phyloP scores from a whole-genome alignment of 2,888 invertebrate species.

The Mythimna vitellina region DNA sequence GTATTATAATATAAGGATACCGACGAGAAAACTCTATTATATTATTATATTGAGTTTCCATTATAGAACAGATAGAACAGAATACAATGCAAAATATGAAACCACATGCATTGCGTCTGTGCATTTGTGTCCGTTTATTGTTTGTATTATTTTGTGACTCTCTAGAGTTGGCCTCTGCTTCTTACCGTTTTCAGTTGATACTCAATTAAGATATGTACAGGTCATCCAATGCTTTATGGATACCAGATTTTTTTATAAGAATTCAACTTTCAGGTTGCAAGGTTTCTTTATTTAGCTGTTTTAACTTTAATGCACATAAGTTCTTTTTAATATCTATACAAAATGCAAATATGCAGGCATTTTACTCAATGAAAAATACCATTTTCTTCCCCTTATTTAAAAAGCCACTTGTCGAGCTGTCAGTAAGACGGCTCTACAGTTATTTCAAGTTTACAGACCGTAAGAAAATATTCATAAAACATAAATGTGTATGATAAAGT shows the following conservation, averaged over 20 bases:
- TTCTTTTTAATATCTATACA: neutral
- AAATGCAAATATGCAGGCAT: conserved; percentile 2
- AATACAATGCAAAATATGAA: conserved; percentile 33
- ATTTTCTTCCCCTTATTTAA: conserved; percentile 4
- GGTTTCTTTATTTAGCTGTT: too few relatives aligned
- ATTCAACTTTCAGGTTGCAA: too few relatives aligned
- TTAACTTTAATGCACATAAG: neutral
- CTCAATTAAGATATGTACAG: too few relatives aligned
- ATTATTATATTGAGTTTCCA: conserved; percentile 24
- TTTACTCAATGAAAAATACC: conserved; percentile 2
- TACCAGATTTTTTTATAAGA: too few relatives aligned
- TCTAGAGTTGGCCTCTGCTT: neutral
- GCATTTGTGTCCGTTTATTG: conserved; percentile 15
- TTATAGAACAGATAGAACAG: conserved; percentile 1
- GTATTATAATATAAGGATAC: conserved; percentile 13
- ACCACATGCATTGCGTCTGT: neutral
- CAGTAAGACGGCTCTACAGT: neutral
- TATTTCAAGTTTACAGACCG: conserved; percentile 22
- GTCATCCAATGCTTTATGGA: too few relatives aligned
- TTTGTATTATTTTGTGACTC: neutral
- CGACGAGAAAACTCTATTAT: conserved; percentile 20
- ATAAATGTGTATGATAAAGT: conserved; percentile 49
- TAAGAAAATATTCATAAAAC: conserved; percentile 51
- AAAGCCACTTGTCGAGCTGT: conserved; percentile 18
- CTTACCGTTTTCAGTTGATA: neutral